Base-by-base conservation (phyloP, 2,888 invertebrate species). In the Lymantria dispar region DNA sequence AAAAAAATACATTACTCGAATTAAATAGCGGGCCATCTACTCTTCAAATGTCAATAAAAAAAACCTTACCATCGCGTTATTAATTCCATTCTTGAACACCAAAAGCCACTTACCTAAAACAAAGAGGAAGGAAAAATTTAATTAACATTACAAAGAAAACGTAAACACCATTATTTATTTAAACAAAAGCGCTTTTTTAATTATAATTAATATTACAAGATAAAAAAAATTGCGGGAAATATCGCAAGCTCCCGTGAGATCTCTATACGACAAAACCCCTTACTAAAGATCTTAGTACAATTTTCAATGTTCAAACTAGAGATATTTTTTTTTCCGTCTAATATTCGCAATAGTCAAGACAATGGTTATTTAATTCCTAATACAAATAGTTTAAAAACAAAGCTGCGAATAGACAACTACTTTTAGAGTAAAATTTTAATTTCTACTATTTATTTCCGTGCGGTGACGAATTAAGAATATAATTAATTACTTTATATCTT, bases 191-290 rank as follows among this genome's bases (percentile, higher is more conserved):
- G 78, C 74, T 80, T 83, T 78, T 85, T 85, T 85, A 85, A 87
- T 89, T 87, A 85, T 83, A 87, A 91, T 87, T 88, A 87, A 88
- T 88, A 86, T 89, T 83, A 85, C 82, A 83, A 85, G 80, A 76
- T 68, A 71, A 65, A 40, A 75, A 76, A 74, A 77, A 78, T 74
- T 74, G 65, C 62, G 50, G 12, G 45, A 30, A 15, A 48, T 48
- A 52, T 55, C 55, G 43, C 54, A 52, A 57, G 36, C 45, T 48
- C 36, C 33, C 41, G 41, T 62, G 59, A 70, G 70, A 58, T 64
- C 62, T 67, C 61, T 62, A 56, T 64, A 64, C 50, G 52, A 33
- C 42, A 29, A 45, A 42, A 51, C 50, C 58, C 55, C 38, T 56
- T 62, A 65, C 66, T 56, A 56, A n/a, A 52, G 64, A 33, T 44